Percentiles rank a stretch among this genome's conserved stretches.
These are phyloP conservation scores for Xenopus borealis DNA, from an alignment of 2,113 vertebrate genomes.

Conservation along the genomic window DNA sequence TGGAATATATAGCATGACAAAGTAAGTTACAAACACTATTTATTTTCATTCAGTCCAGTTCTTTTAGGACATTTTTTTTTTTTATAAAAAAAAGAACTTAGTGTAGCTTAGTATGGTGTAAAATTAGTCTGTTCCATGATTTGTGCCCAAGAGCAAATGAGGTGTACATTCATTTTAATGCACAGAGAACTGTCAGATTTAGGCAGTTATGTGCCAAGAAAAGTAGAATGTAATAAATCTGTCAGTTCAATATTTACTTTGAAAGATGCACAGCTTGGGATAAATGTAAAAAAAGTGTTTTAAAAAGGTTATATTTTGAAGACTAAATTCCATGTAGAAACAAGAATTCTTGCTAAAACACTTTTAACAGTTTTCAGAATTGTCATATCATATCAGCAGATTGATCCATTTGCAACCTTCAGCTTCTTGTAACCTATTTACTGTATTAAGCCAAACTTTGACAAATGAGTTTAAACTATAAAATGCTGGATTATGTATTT, in stretches of 20 bases:
- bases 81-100: slow-evolving; percentile 24
- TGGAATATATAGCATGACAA: slow-evolving; percentile 35
- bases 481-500: no score
- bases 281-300: slow-evolving; percentile 4
- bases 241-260: slow-evolving; percentile 22
- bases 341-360: not conserved
- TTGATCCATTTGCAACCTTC: no score
- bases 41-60: slow-evolving; percentile 40
- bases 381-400: no score
- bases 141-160: slow-evolving; percentile 36
- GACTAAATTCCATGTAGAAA: not conserved
- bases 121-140: slow-evolving; percentile 29
- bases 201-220: slow-evolving; percentile 20
- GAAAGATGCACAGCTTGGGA: slow-evolving; percentile 15
- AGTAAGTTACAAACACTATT: slow-evolving; percentile 22
- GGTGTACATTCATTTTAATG: slow-evolving; percentile 33
- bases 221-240: slow-evolving; percentile 23
- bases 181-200: slow-evolving; percentile 29
- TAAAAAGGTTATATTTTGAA: not conserved
- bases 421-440: no score
- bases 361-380: no score
- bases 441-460: no score
- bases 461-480: no score
- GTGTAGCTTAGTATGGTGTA: slow-evolving; percentile 13
- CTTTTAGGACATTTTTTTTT: slow-evolving; percentile 9